Conservation (phyloP, 2,113 vertebrate species). For the Mugil cephalus region DNA sequence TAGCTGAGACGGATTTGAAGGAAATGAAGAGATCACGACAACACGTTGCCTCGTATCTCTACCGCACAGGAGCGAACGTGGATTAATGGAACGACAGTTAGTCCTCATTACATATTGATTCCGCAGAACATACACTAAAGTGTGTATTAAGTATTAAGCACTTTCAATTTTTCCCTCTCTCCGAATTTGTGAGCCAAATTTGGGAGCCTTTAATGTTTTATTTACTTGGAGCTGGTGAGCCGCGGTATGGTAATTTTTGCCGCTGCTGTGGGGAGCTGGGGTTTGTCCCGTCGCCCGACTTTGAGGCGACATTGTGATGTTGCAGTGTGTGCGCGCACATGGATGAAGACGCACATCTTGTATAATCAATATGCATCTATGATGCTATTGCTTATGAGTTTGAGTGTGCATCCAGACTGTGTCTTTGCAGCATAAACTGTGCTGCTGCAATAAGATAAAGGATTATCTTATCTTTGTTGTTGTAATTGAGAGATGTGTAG, state of each 20-base stretch:
- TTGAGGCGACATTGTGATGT: conserved; percentile 48
- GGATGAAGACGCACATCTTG: conserved; percentile 5
- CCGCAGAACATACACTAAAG: conserved; percentile 62
- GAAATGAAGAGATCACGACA: not conserved
- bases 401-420: not conserved
- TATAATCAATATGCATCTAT: conserved; percentile 6
- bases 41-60: conserved; percentile 5
- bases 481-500: no score
- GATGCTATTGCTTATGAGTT: not conserved
- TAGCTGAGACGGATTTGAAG: not conserved
- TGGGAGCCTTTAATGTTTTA: conserved; percentile 77
- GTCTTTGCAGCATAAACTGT: no score
- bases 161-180: conserved; percentile 66
- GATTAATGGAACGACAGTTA: conserved; percentile 64
- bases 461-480: no score
- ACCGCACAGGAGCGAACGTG: conserved; percentile 9
- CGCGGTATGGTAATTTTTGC: conserved; percentile 57
- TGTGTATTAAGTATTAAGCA: conserved; percentile 75
- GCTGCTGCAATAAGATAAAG: no score
- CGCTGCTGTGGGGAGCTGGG: conserved; percentile 45
- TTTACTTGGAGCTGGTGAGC: conserved; percentile 68
- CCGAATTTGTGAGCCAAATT: conserved; percentile 65
- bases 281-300: conserved; percentile 46
- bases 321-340: conserved; percentile 16
- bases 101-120: conserved; percentile 77